A percentile compares a stretch with the other conserved stretches of the same genome.
These are phyloP conservation scores for Meta bourneti DNA, from an alignment of 2,888 invertebrate species.

Conservation along the genomic window DNA sequence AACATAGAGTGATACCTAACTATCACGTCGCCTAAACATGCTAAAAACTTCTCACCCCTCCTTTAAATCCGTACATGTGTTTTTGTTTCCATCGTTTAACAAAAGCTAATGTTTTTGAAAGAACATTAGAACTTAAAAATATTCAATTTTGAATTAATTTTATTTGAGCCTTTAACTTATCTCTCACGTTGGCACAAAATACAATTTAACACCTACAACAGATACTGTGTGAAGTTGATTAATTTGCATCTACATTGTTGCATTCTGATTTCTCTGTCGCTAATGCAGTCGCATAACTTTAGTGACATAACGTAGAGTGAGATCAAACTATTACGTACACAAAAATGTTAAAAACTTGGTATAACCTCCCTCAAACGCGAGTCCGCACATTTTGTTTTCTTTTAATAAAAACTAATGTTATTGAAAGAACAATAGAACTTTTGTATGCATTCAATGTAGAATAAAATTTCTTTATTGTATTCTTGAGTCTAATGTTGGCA, in stretches of 20 bases:
- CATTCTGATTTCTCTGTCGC: constrained; percentile 6
- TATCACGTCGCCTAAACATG: background rate
- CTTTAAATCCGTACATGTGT: background rate
- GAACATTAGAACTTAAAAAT: background rate
- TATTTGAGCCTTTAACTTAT: constrained; percentile 2
- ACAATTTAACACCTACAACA: constrained; percentile 36
- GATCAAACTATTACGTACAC: no score
- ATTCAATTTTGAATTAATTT: no score
- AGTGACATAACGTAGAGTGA: no score
- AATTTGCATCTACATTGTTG: constrained; percentile 14
- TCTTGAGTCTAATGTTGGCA: constrained; percentile 19
- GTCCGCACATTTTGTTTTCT: no score
- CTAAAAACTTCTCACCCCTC: no score
- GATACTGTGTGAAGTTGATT: constrained; percentile 53
- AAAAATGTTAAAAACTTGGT: no score
- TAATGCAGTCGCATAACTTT: no score
- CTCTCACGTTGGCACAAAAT: constrained; percentile 25
- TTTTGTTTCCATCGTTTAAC: background rate
- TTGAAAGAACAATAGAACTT: no score
- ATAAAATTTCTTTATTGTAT: background rate
- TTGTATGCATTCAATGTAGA: no score
- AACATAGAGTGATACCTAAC: background rate
- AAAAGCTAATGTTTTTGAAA: background rate
- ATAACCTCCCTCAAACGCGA: no score
- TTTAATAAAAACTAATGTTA: no score